These are phyloP conservation scores for Nesospiza acunhae DNA, from an alignment of 2,113 vertebrate genomes.

Conservation along the genomic window DNA sequence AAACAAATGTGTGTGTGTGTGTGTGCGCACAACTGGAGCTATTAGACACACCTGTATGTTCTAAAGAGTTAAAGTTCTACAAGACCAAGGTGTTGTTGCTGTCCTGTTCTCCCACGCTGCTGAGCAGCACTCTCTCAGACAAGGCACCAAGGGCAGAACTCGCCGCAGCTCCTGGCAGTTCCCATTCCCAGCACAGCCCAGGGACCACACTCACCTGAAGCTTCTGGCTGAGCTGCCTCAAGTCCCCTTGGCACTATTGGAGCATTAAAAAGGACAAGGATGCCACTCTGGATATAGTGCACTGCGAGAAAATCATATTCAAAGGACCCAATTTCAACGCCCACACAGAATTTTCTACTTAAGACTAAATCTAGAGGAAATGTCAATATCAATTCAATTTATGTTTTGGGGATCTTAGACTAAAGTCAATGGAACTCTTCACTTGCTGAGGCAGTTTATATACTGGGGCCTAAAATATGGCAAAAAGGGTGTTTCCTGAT, in stretches of 20 bases:
- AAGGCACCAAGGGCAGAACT: not conserved
- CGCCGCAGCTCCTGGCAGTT: accelerated
- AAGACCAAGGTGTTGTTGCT: accelerated
- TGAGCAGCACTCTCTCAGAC: not conserved
- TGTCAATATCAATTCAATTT: not conserved
- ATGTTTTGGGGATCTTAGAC: not conserved
- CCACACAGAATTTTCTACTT: not conserved
- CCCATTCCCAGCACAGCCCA: accelerated
- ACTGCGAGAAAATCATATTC: not conserved
- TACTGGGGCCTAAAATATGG: not conserved
- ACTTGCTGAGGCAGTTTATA: not conserved
- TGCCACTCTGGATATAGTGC: not conserved
- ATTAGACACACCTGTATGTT: accelerated
- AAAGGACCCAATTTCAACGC: not conserved
- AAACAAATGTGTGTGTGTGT: accelerated
- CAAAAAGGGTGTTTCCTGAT: not conserved
- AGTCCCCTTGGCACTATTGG: accelerated
- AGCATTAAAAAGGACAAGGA: not conserved
- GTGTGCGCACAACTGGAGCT: accelerated
- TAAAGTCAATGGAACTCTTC: not conserved
- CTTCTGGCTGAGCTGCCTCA: not conserved
- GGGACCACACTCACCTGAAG: not conserved
- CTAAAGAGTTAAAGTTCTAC: accelerated
- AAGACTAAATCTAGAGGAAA: not conserved
- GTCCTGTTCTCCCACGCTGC: accelerated